Percentiles rank a stretch among this genome's conserved stretches.
These are phyloP conservation scores for Drosophila tsacasi DNA, from an alignment of 1,140 invertebrate species.

Conservation along the genomic window DNA sequence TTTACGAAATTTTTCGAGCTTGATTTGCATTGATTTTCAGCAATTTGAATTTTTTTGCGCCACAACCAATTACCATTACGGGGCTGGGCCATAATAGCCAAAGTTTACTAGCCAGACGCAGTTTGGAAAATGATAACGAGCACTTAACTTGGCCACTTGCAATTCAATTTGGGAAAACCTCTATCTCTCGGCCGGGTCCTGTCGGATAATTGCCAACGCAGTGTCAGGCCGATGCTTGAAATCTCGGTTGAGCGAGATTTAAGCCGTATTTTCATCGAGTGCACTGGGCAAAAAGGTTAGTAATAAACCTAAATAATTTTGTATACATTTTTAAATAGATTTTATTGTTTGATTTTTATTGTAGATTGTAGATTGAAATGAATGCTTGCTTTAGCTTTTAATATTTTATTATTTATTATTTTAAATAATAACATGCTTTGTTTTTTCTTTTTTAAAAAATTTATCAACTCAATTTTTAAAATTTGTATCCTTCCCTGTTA, in stretches of 20 bases:
- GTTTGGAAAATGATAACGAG: conserved; percentile 62
- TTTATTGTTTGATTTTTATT: background rate
- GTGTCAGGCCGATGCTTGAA: conserved; percentile 32
- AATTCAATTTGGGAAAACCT: conserved; percentile 64
- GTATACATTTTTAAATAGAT: background rate
- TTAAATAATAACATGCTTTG: too few species aligned
- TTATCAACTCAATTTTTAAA: background rate
- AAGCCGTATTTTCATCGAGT: conserved; percentile 23
- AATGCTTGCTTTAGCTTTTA: background rate
- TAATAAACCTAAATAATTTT: background rate
- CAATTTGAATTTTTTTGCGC: conserved; percentile 5
- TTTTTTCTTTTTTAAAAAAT: background rate
- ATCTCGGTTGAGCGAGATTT: conserved; percentile 27
- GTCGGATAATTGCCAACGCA: conserved; percentile 38
- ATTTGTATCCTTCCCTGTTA: fast-evolving
- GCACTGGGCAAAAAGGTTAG: background rate
- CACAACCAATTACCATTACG: conserved; percentile 32
- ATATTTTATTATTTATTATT: background rate
- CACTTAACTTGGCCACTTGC: conserved; percentile 60
- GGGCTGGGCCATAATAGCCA: conserved; percentile 41
- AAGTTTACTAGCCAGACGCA: conserved; percentile 38
- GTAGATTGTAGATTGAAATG: background rate
- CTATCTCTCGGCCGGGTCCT: conserved; percentile 15
- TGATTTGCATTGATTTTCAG: conserved; percentile 48
- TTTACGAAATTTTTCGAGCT: conserved; percentile 1